Percentiles rank a stretch among this genome's conserved stretches.
Evolutionary conservation across 2,888 invertebrate species (phyloP).

Genomic region (Drosophila kanekoi): DNA sequence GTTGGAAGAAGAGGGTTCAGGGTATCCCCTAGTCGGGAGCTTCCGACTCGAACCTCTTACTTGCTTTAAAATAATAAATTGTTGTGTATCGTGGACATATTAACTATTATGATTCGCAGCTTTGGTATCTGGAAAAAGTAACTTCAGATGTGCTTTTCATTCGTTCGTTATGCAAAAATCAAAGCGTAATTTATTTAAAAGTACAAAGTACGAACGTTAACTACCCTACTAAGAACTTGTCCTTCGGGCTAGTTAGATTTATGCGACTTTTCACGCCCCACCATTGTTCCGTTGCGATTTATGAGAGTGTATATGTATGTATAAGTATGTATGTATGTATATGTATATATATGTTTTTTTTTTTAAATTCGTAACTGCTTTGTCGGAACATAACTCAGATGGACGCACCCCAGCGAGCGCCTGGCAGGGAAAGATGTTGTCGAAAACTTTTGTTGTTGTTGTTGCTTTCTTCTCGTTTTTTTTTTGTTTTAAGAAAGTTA

Average conservation of each 20-base stretch:
- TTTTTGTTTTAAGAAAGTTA: conserved; percentile 66
- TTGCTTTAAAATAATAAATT: too few species aligned
- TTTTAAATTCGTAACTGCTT: conserved; percentile 12
- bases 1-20: too few species aligned
- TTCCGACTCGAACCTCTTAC: too few species aligned
- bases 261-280: background rate
- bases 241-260: conserved; percentile 14
- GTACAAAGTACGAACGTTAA: background rate
- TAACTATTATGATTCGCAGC: too few species aligned
- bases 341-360: background rate
- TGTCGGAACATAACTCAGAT: conserved; percentile 21
- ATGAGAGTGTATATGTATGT: background rate
- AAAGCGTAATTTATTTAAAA: too few species aligned
- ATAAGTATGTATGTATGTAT: background rate
- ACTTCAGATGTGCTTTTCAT: too few species aligned
- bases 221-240: background rate
- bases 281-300: conserved; percentile 2
- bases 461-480: background rate
- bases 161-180: too few species aligned
- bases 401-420: background rate
- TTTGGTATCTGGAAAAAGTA: too few species aligned
- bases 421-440: conserved; percentile 22
- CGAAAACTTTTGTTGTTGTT: conserved; percentile 17
- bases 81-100: too few species aligned
- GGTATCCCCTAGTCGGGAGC: too few species aligned